phyloP scores from a whole-genome alignment of 1,140 invertebrate species.

The Cryptotermes secundus region DNA sequence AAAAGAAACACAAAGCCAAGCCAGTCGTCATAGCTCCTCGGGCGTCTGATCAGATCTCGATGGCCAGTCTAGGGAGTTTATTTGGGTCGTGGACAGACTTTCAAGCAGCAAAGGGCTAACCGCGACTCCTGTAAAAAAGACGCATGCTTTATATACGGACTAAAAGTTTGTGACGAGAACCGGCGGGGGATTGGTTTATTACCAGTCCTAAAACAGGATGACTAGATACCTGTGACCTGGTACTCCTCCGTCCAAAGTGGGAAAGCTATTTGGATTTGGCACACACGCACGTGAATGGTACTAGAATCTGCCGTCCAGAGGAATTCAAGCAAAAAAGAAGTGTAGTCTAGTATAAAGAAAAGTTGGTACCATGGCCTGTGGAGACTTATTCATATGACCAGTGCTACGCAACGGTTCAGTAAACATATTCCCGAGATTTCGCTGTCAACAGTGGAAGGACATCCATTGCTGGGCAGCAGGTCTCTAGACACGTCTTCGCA shows the following conservation, averaged over 20 bases:
- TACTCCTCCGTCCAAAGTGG: slow-evolving; percentile 6
- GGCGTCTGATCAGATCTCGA: background rate
- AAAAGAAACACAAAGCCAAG: background rate
- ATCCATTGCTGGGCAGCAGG: no score
- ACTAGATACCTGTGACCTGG: background rate
- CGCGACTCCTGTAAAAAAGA: slow-evolving; percentile 3
- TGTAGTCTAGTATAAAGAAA: no score
- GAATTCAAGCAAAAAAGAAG: background rate
- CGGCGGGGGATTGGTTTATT: background rate
- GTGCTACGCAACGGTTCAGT: no score
- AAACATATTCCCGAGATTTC: no score
- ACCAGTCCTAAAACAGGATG: background rate
- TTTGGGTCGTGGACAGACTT: background rate
- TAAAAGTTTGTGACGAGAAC: slow-evolving; percentile 1
- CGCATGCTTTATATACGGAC: background rate
- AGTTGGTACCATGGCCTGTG: no score
- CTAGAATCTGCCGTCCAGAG: background rate
- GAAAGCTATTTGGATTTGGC: slow-evolving; percentile 27
- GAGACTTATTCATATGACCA: no score
- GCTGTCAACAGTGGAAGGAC: no score
- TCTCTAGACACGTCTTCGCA: no score
- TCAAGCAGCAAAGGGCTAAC: background rate
- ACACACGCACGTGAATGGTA: background rate
- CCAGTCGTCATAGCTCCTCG: background rate
- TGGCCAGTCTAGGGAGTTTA: background rate